Conservation (phyloP, 2,888 invertebrate species). For the Mesodorylaimus sp. region DNA sequence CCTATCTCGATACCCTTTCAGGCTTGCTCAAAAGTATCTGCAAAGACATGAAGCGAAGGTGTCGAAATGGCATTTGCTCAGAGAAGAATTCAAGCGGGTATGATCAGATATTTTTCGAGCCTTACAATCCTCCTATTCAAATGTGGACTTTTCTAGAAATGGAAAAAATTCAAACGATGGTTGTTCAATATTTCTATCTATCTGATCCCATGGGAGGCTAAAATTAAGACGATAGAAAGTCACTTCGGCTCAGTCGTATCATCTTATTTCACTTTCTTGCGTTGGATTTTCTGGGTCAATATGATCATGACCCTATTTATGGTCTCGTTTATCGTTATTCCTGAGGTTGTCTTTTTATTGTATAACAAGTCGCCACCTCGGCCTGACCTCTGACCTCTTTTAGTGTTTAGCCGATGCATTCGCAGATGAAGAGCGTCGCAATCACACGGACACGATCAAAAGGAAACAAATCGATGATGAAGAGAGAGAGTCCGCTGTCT, state of each 20-base stretch:
- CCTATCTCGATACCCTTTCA: constrained; percentile 13
- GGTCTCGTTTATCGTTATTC: constrained; percentile 70
- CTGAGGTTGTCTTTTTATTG: no score
- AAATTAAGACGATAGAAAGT: constrained; percentile 87
- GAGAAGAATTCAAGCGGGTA: constrained; percentile 28
- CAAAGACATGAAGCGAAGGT: constrained; percentile 31
- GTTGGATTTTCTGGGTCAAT: constrained; percentile 94
- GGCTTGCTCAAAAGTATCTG: constrained; percentile 32
- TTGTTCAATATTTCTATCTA: constrained; percentile 63
- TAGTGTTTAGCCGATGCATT: no score
- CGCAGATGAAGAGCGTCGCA: no score
- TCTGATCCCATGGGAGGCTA: constrained; percentile 80
- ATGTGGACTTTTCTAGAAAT: constrained; percentile 26
- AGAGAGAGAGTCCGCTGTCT: constrained; percentile 57
- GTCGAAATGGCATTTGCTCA: constrained; percentile 30
- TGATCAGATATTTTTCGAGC: constrained; percentile 1
- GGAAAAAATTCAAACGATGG: constrained; percentile 63
- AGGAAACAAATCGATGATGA: constrained; percentile 37
- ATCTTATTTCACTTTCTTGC: constrained; percentile 84
- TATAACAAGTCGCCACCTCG: no score
- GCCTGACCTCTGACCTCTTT: no score
- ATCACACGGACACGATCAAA: constrained; percentile 19
- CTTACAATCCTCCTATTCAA: neutral
- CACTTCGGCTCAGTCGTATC: constrained; percentile 95
- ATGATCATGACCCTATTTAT: constrained; percentile 64